Percentiles rank a stretch among this genome's conserved stretches.
phyloP scores from a whole-genome alignment of 2,113 vertebrate genomes.

The Odocoileus virginianus region DNA sequence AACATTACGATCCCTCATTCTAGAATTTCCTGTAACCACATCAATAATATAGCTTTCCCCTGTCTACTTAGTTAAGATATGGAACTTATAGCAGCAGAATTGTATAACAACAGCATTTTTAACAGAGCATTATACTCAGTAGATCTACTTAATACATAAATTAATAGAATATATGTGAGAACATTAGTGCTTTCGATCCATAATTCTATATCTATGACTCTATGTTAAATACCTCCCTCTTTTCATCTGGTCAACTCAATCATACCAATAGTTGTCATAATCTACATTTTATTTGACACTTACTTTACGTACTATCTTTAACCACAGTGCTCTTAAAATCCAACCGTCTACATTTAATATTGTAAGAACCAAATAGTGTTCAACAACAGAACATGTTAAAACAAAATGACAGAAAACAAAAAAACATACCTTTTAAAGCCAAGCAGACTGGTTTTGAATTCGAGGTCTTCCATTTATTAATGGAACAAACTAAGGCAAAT shows the following conservation, averaged over 20 bases:
- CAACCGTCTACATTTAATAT: neutral
- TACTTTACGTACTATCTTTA: slow-evolving; percentile 3
- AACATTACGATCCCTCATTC: neutral
- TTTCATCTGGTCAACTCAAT: neutral
- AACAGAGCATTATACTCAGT: neutral
- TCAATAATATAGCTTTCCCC: neutral
- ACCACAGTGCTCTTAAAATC: neutral
- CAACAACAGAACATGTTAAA: neutral
- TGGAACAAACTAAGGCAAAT: neutral
- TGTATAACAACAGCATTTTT: neutral
- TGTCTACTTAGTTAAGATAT: neutral
- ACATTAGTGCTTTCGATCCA: neutral
- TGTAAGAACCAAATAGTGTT: neutral
- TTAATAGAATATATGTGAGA: neutral
- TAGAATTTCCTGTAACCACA: neutral
- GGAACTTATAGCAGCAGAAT: neutral
- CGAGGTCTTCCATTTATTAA: neutral
- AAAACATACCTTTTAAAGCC: neutral
- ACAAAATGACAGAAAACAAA: slow-evolving; percentile 13
- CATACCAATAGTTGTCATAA: neutral
- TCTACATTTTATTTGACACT: neutral
- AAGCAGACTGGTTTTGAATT: neutral
- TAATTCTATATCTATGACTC: neutral
- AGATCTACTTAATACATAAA: neutral
- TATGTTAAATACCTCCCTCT: neutral